phyloP scores from a whole-genome alignment of 2,888 invertebrate species.

The Drosophila differens region DNA sequence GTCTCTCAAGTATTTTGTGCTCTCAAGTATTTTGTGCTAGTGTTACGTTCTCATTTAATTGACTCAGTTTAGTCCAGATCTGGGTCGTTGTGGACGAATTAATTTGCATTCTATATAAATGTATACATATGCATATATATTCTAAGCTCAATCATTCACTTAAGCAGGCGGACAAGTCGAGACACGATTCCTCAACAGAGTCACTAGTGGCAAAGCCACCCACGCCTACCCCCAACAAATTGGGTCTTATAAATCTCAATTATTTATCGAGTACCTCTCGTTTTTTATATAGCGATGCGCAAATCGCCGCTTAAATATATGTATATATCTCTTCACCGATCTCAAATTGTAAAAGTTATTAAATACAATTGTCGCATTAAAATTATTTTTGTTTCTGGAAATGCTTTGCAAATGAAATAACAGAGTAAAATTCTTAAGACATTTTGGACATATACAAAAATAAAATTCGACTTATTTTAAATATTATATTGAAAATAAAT shows the following conservation, averaged over 20 bases:
- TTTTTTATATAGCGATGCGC: conserved; percentile 33
- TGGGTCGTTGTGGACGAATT: conserved; percentile 24
- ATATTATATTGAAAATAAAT: not conserved
- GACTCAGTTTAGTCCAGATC: conserved; percentile 37
- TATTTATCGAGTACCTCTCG: conserved; percentile 11
- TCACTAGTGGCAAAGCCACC: conserved; percentile 36
- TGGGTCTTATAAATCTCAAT: conserved; percentile 41
- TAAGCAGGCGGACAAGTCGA: conserved; percentile 43
- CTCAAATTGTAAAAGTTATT: not conserved
- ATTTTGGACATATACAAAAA: not conserved
- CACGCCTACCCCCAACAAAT: conserved; percentile 44
- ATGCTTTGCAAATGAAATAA: not conserved
- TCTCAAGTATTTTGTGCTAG: conserved; percentile 4
- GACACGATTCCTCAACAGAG: not conserved
- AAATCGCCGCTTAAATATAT: not conserved
- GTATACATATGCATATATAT: conserved; percentile 55
- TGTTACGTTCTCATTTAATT: conserved; percentile 42
- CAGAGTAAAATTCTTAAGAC: too few relatives aligned
- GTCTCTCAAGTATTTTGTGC: conserved; percentile 1
- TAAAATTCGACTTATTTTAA: not conserved
- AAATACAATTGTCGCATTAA: not conserved
- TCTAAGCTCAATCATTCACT: conserved; percentile 75
- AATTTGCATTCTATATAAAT: conserved; percentile 47
- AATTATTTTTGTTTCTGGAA: not conserved
- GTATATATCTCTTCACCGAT: not conserved